Evolutionary conservation across 2,888 invertebrate species (phyloP).

Genomic region (Gymnosoma rotundatum): DNA sequence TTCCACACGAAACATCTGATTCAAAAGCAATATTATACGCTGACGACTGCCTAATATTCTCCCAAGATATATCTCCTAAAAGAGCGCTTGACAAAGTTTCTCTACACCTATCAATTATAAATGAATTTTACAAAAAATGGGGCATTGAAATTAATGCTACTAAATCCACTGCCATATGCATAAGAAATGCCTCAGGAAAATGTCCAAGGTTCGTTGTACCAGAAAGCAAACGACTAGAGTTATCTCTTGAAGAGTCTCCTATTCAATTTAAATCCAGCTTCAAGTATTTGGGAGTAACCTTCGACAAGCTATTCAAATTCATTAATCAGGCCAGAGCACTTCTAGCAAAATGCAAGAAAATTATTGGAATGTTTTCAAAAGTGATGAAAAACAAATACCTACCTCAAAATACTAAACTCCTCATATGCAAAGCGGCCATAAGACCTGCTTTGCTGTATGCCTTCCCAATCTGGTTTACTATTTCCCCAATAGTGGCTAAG

Average conservation of each 20-base stretch:
- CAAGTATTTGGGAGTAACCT: neutral
- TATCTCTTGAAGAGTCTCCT: too few relatives aligned
- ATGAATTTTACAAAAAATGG: conserved; percentile 6
- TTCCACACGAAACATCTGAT: too few relatives aligned
- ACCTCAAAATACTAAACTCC: conserved; percentile 7
- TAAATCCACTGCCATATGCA: neutral
- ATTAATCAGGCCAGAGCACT: conserved; percentile 3
- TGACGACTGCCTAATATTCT: too few relatives aligned
- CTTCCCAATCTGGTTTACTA: conserved; percentile 37
- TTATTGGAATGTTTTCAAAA: neutral
- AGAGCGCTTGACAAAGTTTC: neutral
- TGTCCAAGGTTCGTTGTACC: conserved; percentile 17
- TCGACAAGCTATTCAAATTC: neutral
- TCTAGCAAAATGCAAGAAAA: neutral
- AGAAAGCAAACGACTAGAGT: neutral
- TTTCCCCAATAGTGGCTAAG: conserved; percentile 21
- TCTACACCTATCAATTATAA: neutral
- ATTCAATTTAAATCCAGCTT: neutral
- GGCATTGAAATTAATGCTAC: neutral
- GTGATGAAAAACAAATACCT: neutral
- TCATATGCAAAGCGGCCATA: conserved; percentile 16
- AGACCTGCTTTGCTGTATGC: conserved; percentile 23
- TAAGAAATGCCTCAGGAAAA: neutral
- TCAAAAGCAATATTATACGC: too few relatives aligned
- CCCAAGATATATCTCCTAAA: neutral